Percentiles rank a stretch among this genome's conserved stretches.
Evolutionary conservation across 2,797 vertebrate species (phyloP).

Genomic region (Lates japonicus): DNA sequence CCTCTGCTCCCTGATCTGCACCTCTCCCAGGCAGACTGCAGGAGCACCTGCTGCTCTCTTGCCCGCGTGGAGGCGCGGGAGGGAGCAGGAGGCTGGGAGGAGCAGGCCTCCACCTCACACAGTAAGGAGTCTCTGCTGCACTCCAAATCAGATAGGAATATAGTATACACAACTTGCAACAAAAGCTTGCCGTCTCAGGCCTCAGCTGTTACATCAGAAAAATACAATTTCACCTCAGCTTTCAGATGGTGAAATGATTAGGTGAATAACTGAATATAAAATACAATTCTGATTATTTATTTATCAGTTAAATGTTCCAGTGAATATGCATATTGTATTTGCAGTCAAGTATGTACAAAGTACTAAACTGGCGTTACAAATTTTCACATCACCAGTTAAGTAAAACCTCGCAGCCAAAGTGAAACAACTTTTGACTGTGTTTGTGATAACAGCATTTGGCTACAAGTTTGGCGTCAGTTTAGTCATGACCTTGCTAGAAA

Average conservation of each 20-base stretch:
- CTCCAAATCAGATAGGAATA: not conserved
- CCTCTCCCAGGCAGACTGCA: slow-evolving; percentile 86
- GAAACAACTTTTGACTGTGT: not conserved
- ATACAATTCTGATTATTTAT: too few relatives aligned
- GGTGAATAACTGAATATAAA: too few relatives aligned
- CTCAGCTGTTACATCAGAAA: not conserved
- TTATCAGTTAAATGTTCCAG: too few relatives aligned
- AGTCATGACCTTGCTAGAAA: too few relatives aligned
- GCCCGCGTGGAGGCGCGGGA: slow-evolving; percentile 81
- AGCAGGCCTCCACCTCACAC: slow-evolving; percentile 69
- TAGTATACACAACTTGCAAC: too few relatives aligned
- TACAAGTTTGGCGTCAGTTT: too few relatives aligned
- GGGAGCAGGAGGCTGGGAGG: slow-evolving; percentile 55
- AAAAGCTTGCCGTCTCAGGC: not conserved
- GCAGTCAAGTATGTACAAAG: too few relatives aligned
- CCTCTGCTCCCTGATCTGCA: slow-evolving; percentile 86
- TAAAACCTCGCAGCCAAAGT: not conserved
- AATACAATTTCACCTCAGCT: not conserved
- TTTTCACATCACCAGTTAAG: not conserved
- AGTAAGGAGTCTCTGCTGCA: slow-evolving; percentile 59
- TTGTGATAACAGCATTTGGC: not conserved
- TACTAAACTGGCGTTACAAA: not conserved
- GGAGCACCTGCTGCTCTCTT: slow-evolving; percentile 82
- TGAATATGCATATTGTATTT: too few relatives aligned
- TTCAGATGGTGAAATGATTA: too few relatives aligned